Evolutionary conservation across 92 coral and sea anemone species (phyloP).

Genomic region (Phymanthus crucifer): DNA sequence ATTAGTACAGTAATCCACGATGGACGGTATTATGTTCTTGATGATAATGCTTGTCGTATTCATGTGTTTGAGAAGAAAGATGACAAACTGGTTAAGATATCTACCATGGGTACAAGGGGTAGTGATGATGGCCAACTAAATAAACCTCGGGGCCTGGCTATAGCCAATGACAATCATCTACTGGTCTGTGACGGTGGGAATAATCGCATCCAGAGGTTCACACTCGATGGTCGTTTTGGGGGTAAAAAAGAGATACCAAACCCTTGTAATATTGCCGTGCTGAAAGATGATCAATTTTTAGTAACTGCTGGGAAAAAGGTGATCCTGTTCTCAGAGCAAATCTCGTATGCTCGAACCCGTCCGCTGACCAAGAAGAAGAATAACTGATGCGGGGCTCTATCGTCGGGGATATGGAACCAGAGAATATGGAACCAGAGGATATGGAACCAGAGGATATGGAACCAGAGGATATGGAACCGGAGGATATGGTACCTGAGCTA

Average conservation of each 20-base stretch:
- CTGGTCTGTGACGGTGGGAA: neutral
- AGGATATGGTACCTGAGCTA: no score
- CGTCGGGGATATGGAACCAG: no score
- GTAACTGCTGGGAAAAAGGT: neutral
- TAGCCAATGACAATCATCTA: neutral
- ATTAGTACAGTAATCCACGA: neutral
- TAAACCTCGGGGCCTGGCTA: neutral
- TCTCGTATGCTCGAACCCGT: neutral
- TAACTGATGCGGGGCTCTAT: no score
- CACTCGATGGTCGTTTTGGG: neutral
- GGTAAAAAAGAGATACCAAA: neutral
- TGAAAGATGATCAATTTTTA: neutral
- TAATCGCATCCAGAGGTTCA: conserved; percentile 1
- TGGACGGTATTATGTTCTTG: neutral
- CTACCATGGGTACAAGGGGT: neutral
- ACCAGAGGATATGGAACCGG: no score
- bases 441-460: no score
- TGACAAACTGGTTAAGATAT: neutral
- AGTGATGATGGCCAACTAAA: neutral
- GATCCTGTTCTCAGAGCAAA: neutral
- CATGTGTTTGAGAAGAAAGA: neutral
- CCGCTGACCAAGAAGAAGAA: neutral
- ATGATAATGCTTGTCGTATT: neutral
- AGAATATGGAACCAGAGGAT: no score
- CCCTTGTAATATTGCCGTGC: neutral